phyloP scores from a whole-genome alignment of 2,113 vertebrate genomes.

The Empidonax traillii region DNA sequence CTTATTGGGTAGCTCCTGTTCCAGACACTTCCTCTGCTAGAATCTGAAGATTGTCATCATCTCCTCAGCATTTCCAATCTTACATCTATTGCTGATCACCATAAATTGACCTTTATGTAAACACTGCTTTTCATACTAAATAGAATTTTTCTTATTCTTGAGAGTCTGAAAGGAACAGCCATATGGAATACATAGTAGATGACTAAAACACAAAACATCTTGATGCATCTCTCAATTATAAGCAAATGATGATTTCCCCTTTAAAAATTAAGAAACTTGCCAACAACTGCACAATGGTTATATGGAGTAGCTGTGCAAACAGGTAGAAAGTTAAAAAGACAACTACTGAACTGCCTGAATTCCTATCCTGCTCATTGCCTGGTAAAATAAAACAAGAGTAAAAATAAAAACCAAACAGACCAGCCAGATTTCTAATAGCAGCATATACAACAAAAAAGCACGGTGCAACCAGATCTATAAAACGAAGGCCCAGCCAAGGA shows the following conservation, averaged over 20 bases:
- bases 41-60: background rate
- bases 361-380: background rate
- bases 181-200: background rate
- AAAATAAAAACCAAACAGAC: background rate
- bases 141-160: background rate
- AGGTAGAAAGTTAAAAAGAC: background rate
- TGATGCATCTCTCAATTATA: background rate
- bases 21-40: background rate
- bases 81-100: background rate
- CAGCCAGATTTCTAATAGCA: background rate
- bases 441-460: background rate
- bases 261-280: background rate
- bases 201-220: background rate
- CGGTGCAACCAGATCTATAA: background rate
- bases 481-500: background rate
- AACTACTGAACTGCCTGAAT: background rate
- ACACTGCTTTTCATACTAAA: background rate
- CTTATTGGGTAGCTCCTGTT: background rate
- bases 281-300: background rate
- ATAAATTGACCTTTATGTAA: background rate
- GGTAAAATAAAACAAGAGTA: background rate
- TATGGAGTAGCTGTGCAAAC: background rate
- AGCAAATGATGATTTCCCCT: background rate
- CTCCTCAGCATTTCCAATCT: background rate
- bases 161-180: background rate